Evolutionary conservation across 1,140 invertebrate genomes (phyloP).

Genomic region (Musca domestica): DNA sequence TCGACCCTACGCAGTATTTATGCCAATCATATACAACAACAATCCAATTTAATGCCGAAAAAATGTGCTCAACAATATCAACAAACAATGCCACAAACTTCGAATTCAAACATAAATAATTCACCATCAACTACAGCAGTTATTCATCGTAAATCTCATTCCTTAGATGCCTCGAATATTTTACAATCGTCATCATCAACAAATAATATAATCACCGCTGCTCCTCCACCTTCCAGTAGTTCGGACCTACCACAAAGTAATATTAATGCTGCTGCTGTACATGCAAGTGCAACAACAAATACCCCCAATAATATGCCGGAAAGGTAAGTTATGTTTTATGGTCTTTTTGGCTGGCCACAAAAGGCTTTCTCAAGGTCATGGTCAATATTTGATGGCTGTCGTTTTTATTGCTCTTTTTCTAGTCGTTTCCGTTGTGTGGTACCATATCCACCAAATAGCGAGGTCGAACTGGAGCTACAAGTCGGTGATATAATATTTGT

Average conservation of each 20-base stretch:
- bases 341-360: too few relatives aligned
- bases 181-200: conserved; percentile 30
- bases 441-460: conserved; percentile 92
- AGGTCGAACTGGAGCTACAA: conserved; percentile 85
- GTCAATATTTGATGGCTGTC: too few relatives aligned
- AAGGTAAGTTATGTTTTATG: conserved; percentile 36
- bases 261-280: conserved; percentile 45
- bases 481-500: conserved; percentile 90
- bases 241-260: conserved; percentile 2
- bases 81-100: background rate
- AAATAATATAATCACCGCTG: background rate
- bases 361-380: background rate
- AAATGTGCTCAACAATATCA: conserved; percentile 29
- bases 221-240: background rate
- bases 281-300: conserved; percentile 48
- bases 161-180: conserved; percentile 66
- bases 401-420: conserved; percentile 3
- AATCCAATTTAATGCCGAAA: conserved; percentile 17
- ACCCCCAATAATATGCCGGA: conserved; percentile 42
- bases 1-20: conserved; percentile 41
- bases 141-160: conserved; percentile 77
- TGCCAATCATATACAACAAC: conserved; percentile 25
- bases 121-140: conserved; percentile 32
- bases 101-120: background rate
- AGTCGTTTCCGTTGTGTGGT: conserved; percentile 82